These are phyloP conservation scores for Abrostola triplasia DNA, from an alignment of 2,888 invertebrate species.

Conservation along the genomic window DNA sequence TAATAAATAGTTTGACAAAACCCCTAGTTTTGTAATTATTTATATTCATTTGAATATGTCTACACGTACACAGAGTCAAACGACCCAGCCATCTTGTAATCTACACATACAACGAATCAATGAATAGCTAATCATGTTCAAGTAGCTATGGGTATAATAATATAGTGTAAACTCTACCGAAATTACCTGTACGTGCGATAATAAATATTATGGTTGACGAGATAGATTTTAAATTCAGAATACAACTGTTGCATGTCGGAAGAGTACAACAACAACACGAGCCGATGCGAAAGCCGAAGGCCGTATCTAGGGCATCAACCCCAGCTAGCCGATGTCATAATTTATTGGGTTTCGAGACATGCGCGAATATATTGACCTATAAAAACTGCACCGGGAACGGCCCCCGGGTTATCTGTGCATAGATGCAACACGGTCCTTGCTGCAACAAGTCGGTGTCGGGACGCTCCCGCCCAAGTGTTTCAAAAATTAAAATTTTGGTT, in stretches of 20 bases:
- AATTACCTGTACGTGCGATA: no score
- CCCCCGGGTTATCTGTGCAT: constrained; percentile 33
- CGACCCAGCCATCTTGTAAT: not conserved
- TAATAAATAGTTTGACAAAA: no score
- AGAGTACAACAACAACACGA: constrained; percentile 32
- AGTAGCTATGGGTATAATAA: not conserved
- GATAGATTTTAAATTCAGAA: constrained; percentile 2
- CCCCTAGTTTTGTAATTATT: no score
- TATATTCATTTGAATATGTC: not conserved
- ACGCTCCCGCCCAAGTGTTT: not conserved
- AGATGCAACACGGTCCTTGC: constrained; percentile 45
- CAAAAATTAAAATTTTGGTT: not conserved
- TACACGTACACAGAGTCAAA: constrained; percentile 1
- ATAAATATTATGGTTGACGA: constrained; percentile 4
- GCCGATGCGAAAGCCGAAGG: not conserved
- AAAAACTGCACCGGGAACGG: constrained; percentile 43
- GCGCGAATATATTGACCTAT: constrained; percentile 56
- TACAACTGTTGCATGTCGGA: constrained; percentile 5
- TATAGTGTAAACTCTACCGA: not conserved
- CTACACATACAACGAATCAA: not conserved
- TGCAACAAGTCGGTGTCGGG: constrained; percentile 43
- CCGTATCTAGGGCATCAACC: constrained; percentile 19
- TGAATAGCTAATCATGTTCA: not conserved
- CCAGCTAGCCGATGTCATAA: constrained; percentile 36
- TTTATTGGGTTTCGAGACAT: constrained; percentile 48